Percentiles rank a stretch among this genome's conserved stretches.
These are phyloP conservation scores for Psettodes erumei DNA, from an alignment of 2,113 vertebrate genomes.

Conservation along the genomic window DNA sequence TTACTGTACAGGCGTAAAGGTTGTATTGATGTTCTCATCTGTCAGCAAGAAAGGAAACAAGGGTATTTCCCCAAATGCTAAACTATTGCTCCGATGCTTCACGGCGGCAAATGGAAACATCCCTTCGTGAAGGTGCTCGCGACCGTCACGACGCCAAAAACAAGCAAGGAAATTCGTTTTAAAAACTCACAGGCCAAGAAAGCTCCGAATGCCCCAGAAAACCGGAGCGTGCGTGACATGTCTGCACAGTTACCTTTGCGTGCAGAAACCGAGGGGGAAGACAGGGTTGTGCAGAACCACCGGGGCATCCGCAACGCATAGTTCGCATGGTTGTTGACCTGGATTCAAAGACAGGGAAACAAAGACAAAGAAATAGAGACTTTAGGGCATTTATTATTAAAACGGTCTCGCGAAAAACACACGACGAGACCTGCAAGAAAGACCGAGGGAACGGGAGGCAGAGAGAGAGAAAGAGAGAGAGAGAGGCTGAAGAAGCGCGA, in stretches of 20 bases:
- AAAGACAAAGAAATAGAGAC: conserved; percentile 40
- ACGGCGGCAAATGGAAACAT: background rate
- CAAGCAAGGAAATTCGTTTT: background rate
- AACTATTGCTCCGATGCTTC: background rate
- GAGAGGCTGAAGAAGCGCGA: conserved; percentile 5
- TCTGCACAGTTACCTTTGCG: conserved; percentile 10
- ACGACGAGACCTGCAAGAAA: conserved; percentile 35
- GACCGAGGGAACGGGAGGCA: conserved; percentile 3
- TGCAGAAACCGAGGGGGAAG: conserved; percentile 22
- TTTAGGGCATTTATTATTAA: conserved; percentile 69
- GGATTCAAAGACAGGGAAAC: conserved; percentile 43
- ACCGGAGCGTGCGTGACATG: background rate
- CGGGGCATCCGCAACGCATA: conserved; percentile 10
- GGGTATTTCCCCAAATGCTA: background rate
- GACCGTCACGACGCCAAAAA: background rate
- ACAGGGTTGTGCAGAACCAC: background rate
- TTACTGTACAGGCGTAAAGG: background rate
- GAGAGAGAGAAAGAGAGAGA: background rate
- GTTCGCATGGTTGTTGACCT: conserved; percentile 60
- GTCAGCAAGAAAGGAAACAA: background rate
- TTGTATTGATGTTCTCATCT: background rate
- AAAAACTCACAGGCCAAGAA: no score
- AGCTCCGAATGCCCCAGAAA: background rate
- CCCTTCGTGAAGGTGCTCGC: no score
- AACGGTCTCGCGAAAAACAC: conserved; percentile 20